Base-by-base conservation (phyloP, 2,113 vertebrate species). In the Triplophysa rosa region DNA sequence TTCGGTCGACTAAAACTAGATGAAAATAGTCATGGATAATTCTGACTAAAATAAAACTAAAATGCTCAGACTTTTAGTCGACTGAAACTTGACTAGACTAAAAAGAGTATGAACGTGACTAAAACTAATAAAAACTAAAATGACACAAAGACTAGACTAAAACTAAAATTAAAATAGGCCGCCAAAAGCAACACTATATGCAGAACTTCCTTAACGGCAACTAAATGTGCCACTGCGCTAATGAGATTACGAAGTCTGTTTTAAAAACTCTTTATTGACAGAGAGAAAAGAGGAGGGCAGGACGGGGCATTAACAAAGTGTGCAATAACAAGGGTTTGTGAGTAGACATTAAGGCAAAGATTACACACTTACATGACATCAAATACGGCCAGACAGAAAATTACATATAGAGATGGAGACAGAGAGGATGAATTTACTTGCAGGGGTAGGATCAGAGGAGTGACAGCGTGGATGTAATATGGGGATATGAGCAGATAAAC, bases 231-330 rank as follows among this genome's bases (percentile, higher is more conserved):
- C 14, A 6, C 42, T 76, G 73, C 59, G 21, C 74, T 77, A 77
- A 77, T 77, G 74, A 77, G 74, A 77, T 66, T 65, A 65, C 62
- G 37, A 77, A 54, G 62, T 45, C 62, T 65, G 21, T 54, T 65
- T 77, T 77, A 77, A 62, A 65, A 77, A 54, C 42, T 37, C 74
- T 65, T 66, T 65, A 77, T 77, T 33, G 62, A 17, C 24, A 1
- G 45, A 54, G 45, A 77, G 23, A 37, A 65, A 24, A 37, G 42
- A 52, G 24, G 59, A 52, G 62, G 24, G 61, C 26, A 65, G 74
- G 26, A 77, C 17, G 64, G 61, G 62, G 24, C 45, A 77, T 42
- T 33, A n/a, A 75, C 24, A 65, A 77, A 52, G 45, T 37, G 19
- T 66, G 45, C 45, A 21, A 16, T 65, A 65, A 65, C 62, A 21